Conservation (phyloP, 2,797 vertebrate species). For the Takifugu ocellatus region DNA sequence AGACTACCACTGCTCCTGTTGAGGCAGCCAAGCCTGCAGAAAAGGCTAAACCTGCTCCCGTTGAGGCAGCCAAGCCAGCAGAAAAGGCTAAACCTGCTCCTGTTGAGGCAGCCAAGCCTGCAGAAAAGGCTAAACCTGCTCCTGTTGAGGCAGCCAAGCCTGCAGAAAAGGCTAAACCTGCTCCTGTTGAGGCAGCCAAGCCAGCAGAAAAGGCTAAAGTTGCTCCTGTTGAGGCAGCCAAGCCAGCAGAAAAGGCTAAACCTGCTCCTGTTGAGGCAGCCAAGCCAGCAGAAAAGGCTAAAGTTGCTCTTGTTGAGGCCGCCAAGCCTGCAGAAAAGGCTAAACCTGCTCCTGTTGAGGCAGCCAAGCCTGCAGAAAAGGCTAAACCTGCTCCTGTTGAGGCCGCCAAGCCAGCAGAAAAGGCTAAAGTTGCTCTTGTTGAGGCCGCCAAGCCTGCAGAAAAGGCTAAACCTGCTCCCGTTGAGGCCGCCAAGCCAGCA, state of each 20-base stretch:
- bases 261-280: neutral
- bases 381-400: conserved; percentile 1
- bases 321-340: neutral
- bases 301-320: neutral
- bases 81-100: conserved; percentile 1
- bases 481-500: conserved; percentile 3
- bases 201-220: neutral
- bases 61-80: neutral
- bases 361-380: neutral
- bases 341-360: conserved; percentile 9
- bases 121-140: neutral
- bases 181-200: neutral
- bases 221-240: neutral
- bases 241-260: neutral
- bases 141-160: neutral
- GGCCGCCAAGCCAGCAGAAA: neutral
- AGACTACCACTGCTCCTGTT: neutral
- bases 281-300: neutral
- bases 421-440: neutral
- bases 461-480: neutral
- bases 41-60: neutral
- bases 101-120: conserved; percentile 4
- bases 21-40: conserved; percentile 1
- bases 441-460: conserved; percentile 2
- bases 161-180: neutral